Evolutionary conservation across 1,140 invertebrate species (phyloP), one percentile per base, ranked within the genome.

Genomic region (Kradibia gibbosae): DNA sequence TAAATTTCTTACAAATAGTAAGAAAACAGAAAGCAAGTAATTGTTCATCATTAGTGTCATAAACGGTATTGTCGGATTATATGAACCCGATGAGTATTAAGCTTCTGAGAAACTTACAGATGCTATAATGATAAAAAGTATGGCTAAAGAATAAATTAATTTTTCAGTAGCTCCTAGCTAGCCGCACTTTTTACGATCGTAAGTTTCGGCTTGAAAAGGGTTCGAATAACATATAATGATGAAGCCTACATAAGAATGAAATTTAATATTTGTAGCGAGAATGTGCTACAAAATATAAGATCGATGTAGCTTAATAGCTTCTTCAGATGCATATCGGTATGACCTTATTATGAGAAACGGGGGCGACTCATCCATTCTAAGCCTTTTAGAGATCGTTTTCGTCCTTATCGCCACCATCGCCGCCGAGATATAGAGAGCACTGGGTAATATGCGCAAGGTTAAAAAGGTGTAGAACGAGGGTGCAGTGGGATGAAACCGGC

Each of bases 371-470:
- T 28, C n/a, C 53, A 78, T 85, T 39, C n/a, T 36, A 55, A 78
- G 25, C 13, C 48, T 57, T 57, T 55, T 20, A 25, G 36, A 75
- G 80, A 81, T 81, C 17, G 76, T 81, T 75, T 70, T 77, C 28
- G 71, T 45, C 50, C 80, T 76, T 76, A 76, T 81, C 73, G 36
- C 34, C 13, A 15, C 31, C 7, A 45, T 71, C 65, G n/a, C 39
- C 20, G 8, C 2, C 50, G 28, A 20, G 13, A 65, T 36, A 22
- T 22, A 25, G 62, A 22, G 8, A 65, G n/a, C 3, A 2, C 13
- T 22, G n/a, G 60, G 11, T 0, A 34, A 7, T 1, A 34, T 34
- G 60, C 60, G 60, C 20, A 34, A 31, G 42, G 34, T 34, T 60
- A 20, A 80, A 65, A 50, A 13, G 31, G 42, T 45, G 42, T 5